phyloP scores from a whole-genome alignment of 2,888 invertebrate species.

The Seira musarum region DNA sequence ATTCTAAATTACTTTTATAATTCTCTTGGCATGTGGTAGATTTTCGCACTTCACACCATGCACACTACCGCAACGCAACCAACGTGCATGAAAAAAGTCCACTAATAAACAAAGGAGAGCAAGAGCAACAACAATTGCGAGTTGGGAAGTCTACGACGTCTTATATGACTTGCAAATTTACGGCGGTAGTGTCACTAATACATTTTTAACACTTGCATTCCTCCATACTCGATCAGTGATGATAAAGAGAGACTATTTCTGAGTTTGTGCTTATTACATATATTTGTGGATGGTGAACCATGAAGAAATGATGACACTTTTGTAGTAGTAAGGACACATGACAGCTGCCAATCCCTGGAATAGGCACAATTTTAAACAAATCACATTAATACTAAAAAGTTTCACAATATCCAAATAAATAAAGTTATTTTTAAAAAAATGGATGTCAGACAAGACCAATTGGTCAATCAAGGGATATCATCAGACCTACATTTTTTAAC shows the following conservation, averaged over 20 bases:
- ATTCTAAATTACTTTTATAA: neutral
- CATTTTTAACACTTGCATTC: no score
- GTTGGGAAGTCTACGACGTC: neutral
- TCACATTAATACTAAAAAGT: no score
- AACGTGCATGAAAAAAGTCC: neutral
- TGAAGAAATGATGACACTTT: neutral
- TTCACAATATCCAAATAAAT: no score
- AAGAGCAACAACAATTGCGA: neutral
- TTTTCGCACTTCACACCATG: no score
- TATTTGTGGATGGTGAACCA: neutral
- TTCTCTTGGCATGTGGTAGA: no score
- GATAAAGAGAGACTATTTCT: neutral
- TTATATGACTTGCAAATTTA: conserved; percentile 5
- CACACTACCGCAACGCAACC: neutral
- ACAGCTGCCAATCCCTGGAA: no score
- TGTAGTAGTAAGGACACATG: no score
- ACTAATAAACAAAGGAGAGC: neutral
- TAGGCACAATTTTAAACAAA: no score
- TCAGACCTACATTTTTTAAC: neutral
- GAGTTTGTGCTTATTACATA: neutral
- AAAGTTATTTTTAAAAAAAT: no score
- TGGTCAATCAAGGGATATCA: no score
- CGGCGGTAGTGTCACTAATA: neutral
- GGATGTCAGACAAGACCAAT: no score
- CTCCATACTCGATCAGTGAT: neutral